These are phyloP conservation scores for Pediacus dermestoides DNA, from an alignment of 2,888 invertebrate species.

Conservation along the genomic window DNA sequence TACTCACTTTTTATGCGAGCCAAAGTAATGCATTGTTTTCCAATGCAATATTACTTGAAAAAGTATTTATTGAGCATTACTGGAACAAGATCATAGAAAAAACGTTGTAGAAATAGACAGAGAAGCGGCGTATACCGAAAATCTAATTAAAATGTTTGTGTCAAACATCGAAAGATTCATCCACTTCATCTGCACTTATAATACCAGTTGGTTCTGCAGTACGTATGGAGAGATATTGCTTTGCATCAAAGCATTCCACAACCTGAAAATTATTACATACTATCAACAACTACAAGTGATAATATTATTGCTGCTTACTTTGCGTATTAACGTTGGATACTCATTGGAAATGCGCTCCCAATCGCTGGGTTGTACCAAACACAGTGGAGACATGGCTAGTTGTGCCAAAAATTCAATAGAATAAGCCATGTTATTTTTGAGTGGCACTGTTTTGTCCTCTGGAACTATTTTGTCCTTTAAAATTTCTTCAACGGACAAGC, in stretches of 20 bases:
- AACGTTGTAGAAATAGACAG: no score
- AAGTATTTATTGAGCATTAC: no score
- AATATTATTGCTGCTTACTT: conserved; percentile 44
- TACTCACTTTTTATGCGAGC: no score
- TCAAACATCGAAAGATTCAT: no score
- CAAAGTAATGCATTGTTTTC: no score
- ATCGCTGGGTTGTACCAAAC: conserved; percentile 52
- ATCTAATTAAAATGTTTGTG: no score
- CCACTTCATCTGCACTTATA: conserved; percentile 36
- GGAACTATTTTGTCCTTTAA: conserved; percentile 37
- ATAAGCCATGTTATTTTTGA: conserved; percentile 33
- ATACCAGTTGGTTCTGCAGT: conserved; percentile 35
- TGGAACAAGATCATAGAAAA: no score
- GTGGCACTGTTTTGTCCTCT: conserved; percentile 20
- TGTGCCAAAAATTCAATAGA: conserved; percentile 53
- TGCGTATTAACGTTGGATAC: conserved; percentile 53
- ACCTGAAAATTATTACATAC: conserved; percentile 34
- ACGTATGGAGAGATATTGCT: conserved; percentile 45
- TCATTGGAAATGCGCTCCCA: conserved; percentile 55
- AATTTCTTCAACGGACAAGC: conserved; percentile 42
- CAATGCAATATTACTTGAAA: no score
- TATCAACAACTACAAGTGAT: conserved; percentile 6
- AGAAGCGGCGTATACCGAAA: no score
- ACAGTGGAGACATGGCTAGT: conserved; percentile 55
- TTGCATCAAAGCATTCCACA: conserved; percentile 47